Evolutionary conservation across 2,113 vertebrate species (phyloP).

Genomic region (Actenoides hombroni): DNA sequence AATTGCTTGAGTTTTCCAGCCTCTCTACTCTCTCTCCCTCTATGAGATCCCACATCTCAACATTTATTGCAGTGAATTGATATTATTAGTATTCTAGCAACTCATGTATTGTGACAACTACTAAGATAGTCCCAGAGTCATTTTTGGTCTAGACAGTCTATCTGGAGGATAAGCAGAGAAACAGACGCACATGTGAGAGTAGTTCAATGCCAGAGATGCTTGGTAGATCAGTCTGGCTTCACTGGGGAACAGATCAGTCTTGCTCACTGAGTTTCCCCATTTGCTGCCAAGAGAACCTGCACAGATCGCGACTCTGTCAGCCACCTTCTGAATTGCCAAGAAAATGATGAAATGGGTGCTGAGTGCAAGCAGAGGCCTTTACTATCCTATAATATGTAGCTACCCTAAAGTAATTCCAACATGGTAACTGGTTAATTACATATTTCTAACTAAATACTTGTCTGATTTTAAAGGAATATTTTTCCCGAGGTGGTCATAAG

Average conservation of each 20-base stretch:
- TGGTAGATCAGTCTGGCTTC: neutral
- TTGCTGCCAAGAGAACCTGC: neutral
- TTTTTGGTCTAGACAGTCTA: neutral
- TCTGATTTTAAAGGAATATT: slow-evolving; percentile 35
- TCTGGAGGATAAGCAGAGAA: neutral
- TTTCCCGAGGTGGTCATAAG: slow-evolving; percentile 57
- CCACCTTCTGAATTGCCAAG: neutral
- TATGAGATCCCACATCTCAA: neutral
- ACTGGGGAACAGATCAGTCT: neutral
- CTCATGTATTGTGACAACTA: neutral
- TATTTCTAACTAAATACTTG: slow-evolving; percentile 64
- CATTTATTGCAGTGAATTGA: neutral
- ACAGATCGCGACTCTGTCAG: neutral
- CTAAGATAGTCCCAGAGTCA: neutral
- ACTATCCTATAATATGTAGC: neutral
- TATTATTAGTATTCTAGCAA: neutral
- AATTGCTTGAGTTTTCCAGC: neutral
- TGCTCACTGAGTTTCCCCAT: neutral
- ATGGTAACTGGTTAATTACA: slow-evolving; percentile 56
- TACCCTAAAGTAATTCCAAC: slow-evolving; percentile 52
- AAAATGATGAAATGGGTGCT: neutral
- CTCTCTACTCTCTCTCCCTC: neutral
- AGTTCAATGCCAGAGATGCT: neutral
- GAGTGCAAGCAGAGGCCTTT: neutral
- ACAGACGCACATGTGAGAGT: neutral